phyloP scores from a whole-genome alignment of 2,888 invertebrate species.

The Carpatolechia fugitivella region DNA sequence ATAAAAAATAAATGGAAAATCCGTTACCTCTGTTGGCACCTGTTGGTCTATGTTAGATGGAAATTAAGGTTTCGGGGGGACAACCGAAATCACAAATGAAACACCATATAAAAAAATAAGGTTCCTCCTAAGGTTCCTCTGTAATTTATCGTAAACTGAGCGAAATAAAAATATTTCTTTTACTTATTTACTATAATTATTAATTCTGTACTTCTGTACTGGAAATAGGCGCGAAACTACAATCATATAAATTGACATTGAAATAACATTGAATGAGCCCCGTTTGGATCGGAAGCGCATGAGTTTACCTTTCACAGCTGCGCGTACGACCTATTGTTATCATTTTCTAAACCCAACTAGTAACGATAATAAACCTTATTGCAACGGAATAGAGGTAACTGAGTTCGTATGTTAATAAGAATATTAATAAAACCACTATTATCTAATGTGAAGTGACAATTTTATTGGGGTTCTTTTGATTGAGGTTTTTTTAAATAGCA shows the following conservation, averaged over 20 bases:
- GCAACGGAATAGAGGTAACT: not conserved
- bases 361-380: not conserved
- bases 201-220: too few relatives aligned
- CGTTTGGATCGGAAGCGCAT: not conserved
- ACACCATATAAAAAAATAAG: too few relatives aligned
- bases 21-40: too few relatives aligned
- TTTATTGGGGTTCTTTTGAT: slow-evolving; percentile 40
- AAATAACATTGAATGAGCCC: not conserved
- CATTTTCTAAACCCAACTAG: not conserved
- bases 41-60: too few relatives aligned
- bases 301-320: slow-evolving; percentile 12
- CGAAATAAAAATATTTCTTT: too few relatives aligned
- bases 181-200: too few relatives aligned
- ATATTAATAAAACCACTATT: slow-evolving; percentile 30
- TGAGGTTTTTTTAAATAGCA: not conserved
- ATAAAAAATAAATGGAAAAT: too few relatives aligned
- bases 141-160: too few relatives aligned
- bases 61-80: too few relatives aligned
- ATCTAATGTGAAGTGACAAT: slow-evolving; percentile 49
- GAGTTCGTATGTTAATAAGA: not conserved
- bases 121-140: too few relatives aligned
- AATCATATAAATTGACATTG: not conserved
- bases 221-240: not conserved
- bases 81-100: too few relatives aligned
- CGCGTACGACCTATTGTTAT: slow-evolving; percentile 12